A percentile compares a stretch with the other conserved stretches of the same genome.
Conservation (phyloP, 2,888 invertebrate genomes). For the Homarus gammarus region DNA sequence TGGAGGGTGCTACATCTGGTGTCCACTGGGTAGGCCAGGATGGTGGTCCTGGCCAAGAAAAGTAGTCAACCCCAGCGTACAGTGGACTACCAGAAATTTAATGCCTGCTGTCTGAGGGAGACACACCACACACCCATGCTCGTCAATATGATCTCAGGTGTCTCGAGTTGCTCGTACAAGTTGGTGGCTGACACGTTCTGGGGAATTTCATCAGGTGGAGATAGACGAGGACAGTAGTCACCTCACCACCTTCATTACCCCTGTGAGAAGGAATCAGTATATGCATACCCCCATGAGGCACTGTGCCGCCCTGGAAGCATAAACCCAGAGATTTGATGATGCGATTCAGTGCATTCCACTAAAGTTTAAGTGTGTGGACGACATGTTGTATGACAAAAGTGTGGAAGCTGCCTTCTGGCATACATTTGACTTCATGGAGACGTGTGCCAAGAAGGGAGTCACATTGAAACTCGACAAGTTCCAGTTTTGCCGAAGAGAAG, state of each 20-base stretch:
- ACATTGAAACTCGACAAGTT: background rate
- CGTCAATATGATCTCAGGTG: background rate
- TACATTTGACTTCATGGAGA: background rate
- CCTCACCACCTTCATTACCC: too few species aligned
- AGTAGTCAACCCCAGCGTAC: conserved; percentile 31
- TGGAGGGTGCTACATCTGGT: background rate
- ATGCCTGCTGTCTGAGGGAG: conserved; percentile 15
- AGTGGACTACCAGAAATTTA: conserved; percentile 41
- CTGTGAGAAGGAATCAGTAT: too few species aligned
- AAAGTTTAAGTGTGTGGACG: background rate
- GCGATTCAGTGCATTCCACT: background rate
- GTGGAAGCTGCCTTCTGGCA: conserved; percentile 1
- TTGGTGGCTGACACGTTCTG: conserved; percentile 29
- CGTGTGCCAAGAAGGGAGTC: background rate
- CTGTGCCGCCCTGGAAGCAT: conserved; percentile 12
- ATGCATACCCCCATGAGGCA: background rate
- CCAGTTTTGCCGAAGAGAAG: background rate
- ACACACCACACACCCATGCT: conserved; percentile 29
- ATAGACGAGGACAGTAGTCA: background rate
- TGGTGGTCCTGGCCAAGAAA: conserved; percentile 50
- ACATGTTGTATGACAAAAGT: background rate
- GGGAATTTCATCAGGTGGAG: conserved; percentile 11
- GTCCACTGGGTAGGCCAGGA: too few species aligned
- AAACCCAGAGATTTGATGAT: background rate
- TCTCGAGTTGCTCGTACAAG: conserved; percentile 19